phyloP scores from a whole-genome alignment of 2,888 invertebrate species.

The Zaprionus obscuricornis region DNA sequence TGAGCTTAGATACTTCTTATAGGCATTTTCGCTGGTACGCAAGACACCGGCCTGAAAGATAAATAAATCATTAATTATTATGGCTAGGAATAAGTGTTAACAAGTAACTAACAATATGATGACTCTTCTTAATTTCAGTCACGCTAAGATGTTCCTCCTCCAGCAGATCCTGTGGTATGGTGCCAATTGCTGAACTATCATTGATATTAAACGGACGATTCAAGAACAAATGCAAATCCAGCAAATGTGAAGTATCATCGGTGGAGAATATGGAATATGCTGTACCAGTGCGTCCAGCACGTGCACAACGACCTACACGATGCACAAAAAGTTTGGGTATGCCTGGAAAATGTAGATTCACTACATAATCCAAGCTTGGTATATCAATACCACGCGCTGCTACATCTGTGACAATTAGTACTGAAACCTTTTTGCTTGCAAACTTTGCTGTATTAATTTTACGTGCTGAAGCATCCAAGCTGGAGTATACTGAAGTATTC shows the following conservation, averaged over 20 bases:
- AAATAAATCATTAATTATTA: background rate
- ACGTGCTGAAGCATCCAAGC: slow-evolving; percentile 96
- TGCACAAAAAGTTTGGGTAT: slow-evolving; percentile 99
- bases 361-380: slow-evolving; percentile 96
- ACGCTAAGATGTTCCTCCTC: slow-evolving; percentile 93
- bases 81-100: background rate
- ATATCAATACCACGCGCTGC: slow-evolving; percentile 99
- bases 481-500: slow-evolving; percentile 97
- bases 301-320: slow-evolving; percentile 98
- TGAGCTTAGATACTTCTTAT: slow-evolving; percentile 94
- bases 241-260: slow-evolving; percentile 95
- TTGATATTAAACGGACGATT: slow-evolving; percentile 87
- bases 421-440: slow-evolving; percentile 90
- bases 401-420: slow-evolving; percentile 97
- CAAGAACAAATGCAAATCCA: slow-evolving; percentile 98
- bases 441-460: slow-evolving; percentile 97
- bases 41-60: slow-evolving; percentile 85
- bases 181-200: slow-evolving; percentile 85
- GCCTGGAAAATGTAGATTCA: slow-evolving; percentile 98
- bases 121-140: slow-evolving; percentile 88
- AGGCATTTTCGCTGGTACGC: slow-evolving; percentile 93
- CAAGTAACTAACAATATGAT: slow-evolving; percentile 88
- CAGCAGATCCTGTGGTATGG: slow-evolving; percentile 90
- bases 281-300: slow-evolving; percentile 95
- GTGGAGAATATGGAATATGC: slow-evolving; percentile 95